A percentile compares a stretch with the other conserved stretches of the same genome.
phyloP scores from a whole-genome alignment of 2,113 vertebrate species.

The Labeo rohita region DNA sequence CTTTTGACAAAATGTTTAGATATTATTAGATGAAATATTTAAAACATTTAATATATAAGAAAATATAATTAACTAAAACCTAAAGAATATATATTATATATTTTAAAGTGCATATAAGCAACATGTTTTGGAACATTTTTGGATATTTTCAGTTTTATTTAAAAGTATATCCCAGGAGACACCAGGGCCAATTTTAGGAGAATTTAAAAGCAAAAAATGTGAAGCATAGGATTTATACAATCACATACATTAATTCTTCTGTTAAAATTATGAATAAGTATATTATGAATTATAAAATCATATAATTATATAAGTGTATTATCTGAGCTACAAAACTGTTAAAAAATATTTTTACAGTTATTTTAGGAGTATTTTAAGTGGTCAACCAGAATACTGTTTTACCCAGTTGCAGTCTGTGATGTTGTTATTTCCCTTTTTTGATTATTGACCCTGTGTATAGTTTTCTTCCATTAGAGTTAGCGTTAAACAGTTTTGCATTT shows the following conservation, averaged over 20 bases:
- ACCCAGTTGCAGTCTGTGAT: no score
- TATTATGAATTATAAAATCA: background rate
- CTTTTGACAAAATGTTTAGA: background rate
- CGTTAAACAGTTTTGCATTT: background rate
- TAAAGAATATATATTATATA: no score
- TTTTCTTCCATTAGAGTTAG: no score
- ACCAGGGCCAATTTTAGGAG: no score
- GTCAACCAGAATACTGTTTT: no score
- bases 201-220: background rate
- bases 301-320: background rate
- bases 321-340: background rate
- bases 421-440: no score
- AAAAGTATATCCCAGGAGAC: background rate
- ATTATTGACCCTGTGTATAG: no score
- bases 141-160: background rate
- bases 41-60: background rate
- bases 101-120: background rate
- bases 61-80: background rate
- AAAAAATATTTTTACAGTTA: no score
- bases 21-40: background rate
- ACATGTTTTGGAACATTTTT: background rate
- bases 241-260: background rate
- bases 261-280: no score
- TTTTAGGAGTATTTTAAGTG: no score
- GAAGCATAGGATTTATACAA: background rate